Percentiles rank a stretch among this genome's conserved stretches.
Conservation (phyloP, 2,113 vertebrate species). For the Osmerus mordax region DNA sequence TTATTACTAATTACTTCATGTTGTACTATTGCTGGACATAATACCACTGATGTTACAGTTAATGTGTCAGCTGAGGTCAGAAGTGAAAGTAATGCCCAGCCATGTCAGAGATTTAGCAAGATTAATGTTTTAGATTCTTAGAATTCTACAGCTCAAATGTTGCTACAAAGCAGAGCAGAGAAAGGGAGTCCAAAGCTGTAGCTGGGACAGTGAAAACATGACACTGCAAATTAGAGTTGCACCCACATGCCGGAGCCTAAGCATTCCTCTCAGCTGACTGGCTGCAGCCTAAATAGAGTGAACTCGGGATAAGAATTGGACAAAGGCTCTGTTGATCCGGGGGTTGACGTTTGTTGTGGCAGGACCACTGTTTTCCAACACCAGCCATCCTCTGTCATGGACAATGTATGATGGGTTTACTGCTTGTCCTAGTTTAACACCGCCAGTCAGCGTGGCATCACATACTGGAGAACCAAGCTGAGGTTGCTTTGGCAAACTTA, state of each 20-base stretch:
- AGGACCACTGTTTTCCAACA: neutral
- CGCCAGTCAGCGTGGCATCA: no score
- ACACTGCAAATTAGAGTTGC: neutral
- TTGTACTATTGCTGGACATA: no score
- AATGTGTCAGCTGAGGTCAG: no score
- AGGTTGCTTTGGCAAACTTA: neutral
- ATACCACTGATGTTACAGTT: no score
- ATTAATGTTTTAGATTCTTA: slow-evolving; percentile 22
- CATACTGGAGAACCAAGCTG: neutral
- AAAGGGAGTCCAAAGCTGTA: neutral
- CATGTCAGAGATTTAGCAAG: slow-evolving; percentile 31
- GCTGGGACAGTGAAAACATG: slow-evolving; percentile 8
- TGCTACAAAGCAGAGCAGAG: slow-evolving; percentile 25
- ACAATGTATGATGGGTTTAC: neutral
- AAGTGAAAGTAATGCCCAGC: slow-evolving; percentile 15
- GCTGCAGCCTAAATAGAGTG: neutral
- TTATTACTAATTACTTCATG: no score
- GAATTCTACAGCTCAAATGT: neutral
- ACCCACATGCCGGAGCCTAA: neutral
- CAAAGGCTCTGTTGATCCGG: slow-evolving; percentile 4
- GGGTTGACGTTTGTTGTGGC: neutral
- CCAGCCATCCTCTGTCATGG: neutral
- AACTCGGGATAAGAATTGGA: neutral
- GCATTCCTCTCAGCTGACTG: neutral
- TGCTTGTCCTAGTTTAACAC: neutral